phyloP scores from a whole-genome alignment of 2,113 vertebrate genomes.

The Ceuthmochares aereus region DNA sequence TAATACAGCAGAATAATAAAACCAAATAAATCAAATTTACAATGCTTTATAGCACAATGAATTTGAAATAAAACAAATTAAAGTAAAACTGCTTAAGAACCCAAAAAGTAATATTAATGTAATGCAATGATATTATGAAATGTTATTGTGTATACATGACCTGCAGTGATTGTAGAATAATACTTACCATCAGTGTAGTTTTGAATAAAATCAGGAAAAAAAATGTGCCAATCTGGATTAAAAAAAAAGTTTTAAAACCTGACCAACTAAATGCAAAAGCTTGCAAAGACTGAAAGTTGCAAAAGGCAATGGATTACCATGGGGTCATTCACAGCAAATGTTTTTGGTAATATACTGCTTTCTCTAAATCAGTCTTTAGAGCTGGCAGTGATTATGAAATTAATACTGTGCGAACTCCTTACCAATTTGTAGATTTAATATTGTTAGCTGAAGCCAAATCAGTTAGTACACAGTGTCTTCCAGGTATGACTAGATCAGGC shows the following conservation, averaged over 20 bases:
- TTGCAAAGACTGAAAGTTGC: background rate
- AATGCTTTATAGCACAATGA: background rate
- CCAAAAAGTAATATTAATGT: background rate
- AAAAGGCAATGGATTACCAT: background rate
- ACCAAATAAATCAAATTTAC: background rate
- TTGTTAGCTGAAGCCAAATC: background rate
- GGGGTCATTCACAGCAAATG: background rate
- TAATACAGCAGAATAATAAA: background rate
- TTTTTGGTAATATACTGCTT: background rate
- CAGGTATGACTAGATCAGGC: background rate
- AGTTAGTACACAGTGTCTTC: background rate
- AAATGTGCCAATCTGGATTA: background rate
- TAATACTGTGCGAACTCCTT: background rate
- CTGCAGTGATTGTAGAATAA: background rate
- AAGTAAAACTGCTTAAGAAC: background rate
- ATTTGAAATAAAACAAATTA: background rate
- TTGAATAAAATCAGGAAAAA: background rate
- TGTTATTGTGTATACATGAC: background rate
- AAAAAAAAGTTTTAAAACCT: background rate
- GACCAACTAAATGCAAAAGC: background rate
- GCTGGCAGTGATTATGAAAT: background rate
- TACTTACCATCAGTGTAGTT: background rate
- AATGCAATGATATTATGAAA: background rate
- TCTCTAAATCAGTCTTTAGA: background rate
- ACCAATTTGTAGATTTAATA: background rate